Conservation (phyloP, 2,888 invertebrate species). For the Esperia sulphurella region DNA sequence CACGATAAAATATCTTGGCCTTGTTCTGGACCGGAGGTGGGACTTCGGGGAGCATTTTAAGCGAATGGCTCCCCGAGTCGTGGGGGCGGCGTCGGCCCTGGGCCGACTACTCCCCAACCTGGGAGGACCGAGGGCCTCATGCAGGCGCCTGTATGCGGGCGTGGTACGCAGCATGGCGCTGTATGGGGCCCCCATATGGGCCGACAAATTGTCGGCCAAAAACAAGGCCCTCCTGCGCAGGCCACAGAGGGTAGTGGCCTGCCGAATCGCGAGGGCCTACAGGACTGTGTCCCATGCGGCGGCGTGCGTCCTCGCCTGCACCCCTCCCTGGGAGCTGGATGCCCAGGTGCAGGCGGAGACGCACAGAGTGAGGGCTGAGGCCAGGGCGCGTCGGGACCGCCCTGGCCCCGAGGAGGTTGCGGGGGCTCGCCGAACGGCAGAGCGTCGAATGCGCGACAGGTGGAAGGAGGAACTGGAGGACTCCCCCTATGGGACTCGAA, state of each 20-base stretch:
- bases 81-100: neutral
- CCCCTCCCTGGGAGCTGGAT: constrained; percentile 13
- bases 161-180: neutral
- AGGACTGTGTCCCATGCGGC: constrained; percentile 12
- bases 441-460: neutral
- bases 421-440: constrained; percentile 4
- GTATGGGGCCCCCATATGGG: neutral
- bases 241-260: constrained; percentile 4
- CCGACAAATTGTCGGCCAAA: neutral
- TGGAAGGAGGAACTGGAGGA: neutral
- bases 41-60: neutral
- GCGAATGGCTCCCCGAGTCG: too few species aligned
- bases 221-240: neutral
- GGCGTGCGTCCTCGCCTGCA: constrained; percentile 11
- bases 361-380: neutral
- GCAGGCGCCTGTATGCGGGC: neutral
- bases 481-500: neutral
- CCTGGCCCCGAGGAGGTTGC: neutral
- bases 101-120: neutral
- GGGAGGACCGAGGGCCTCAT: neutral
- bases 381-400: neutral
- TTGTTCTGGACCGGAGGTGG: neutral
- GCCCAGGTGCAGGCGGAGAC: constrained; percentile 4
- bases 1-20: neutral
- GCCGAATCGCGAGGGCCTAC: constrained; percentile 10